Percentiles rank a stretch among this genome's conserved stretches.
Evolutionary conservation across 2,797 vertebrate species (phyloP).

Genomic region (Lates japonicus): DNA sequence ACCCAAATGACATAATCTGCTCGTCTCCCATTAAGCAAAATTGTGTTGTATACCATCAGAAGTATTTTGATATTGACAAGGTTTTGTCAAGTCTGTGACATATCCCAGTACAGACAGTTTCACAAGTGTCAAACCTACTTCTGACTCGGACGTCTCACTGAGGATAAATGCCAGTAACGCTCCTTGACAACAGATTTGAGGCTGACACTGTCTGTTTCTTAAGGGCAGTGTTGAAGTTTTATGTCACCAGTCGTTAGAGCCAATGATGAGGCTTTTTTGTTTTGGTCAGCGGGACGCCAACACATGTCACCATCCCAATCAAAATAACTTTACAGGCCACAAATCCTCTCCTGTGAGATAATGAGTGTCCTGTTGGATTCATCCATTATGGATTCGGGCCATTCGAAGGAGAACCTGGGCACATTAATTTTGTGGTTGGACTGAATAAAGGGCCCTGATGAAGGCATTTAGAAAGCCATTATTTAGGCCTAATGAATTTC

Average conservation of each 20-base stretch:
- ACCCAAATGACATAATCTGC: not conserved
- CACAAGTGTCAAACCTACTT: conserved; percentile 50
- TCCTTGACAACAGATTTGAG: conserved; percentile 41
- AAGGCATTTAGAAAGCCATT: conserved; percentile 72
- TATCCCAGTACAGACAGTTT: conserved; percentile 26
- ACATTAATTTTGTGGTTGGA: conserved; percentile 55
- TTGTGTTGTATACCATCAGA: not conserved
- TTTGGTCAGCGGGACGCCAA: not conserved
- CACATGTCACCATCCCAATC: conserved; percentile 30
- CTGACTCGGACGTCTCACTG: conserved; percentile 42
- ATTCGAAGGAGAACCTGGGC: conserved; percentile 48
- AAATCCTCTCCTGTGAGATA: conserved; percentile 40
- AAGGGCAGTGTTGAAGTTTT: conserved; percentile 23
- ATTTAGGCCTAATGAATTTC: conserved; percentile 72
- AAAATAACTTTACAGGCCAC: conserved; percentile 47
- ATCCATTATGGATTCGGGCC: conserved; percentile 44
- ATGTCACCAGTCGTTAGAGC: conserved; percentile 22
- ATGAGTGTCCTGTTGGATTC: conserved; percentile 36
- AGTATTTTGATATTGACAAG: conserved; percentile 6
- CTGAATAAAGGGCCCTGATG: conserved; percentile 55
- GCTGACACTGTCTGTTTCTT: conserved; percentile 34
- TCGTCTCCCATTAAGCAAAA: not conserved
- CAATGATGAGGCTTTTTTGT: conserved; percentile 8
- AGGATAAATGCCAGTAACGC: conserved; percentile 22
- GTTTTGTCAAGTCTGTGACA: conserved; percentile 51